These are phyloP conservation scores for Euwallacea similis DNA, from an alignment of 1,140 invertebrate species.

Conservation along the genomic window DNA sequence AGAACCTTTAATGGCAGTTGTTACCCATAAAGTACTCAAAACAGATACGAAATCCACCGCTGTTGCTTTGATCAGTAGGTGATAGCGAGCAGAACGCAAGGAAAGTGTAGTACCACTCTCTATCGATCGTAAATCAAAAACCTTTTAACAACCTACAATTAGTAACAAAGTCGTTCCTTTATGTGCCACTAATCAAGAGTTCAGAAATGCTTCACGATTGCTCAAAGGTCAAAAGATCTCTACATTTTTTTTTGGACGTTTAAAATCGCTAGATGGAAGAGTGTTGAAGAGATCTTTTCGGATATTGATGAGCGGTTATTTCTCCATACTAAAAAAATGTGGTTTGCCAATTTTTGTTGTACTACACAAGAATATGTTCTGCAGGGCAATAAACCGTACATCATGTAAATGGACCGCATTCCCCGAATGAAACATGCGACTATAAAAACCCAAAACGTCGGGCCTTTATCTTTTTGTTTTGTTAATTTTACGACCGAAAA, in stretches of 20 bases:
- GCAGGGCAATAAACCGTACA: slow-evolving; percentile 30
- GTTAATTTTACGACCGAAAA: slow-evolving; percentile 31
- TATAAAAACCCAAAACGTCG: slow-evolving; percentile 29
- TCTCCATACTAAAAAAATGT: too few relatives aligned
- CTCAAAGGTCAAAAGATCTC: neutral
- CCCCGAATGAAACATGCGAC: slow-evolving; percentile 28
- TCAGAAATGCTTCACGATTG: neutral
- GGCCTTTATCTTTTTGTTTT: slow-evolving; percentile 32
- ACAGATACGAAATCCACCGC: slow-evolving; percentile 52
- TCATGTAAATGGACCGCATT: slow-evolving; percentile 30
- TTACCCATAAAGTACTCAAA: slow-evolving; percentile 36
- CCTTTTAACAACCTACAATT: slow-evolving; percentile 33
- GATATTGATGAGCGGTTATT: too few relatives aligned
- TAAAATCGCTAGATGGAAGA: too few relatives aligned
- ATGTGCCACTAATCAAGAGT: neutral
- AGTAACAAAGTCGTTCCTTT: neutral
- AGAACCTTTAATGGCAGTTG: slow-evolving; percentile 13
- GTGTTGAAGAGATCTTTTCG: too few relatives aligned
- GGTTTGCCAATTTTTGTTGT: too few relatives aligned
- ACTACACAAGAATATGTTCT: neutral
- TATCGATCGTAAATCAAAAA: slow-evolving; percentile 32
- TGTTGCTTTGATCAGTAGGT: slow-evolving; percentile 35
- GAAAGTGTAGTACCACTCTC: neutral
- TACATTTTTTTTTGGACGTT: too few relatives aligned
- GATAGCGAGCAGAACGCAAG: neutral